phyloP scores from a whole-genome alignment of 1,140 invertebrate genomes.

The Papilio aristodemus region DNA sequence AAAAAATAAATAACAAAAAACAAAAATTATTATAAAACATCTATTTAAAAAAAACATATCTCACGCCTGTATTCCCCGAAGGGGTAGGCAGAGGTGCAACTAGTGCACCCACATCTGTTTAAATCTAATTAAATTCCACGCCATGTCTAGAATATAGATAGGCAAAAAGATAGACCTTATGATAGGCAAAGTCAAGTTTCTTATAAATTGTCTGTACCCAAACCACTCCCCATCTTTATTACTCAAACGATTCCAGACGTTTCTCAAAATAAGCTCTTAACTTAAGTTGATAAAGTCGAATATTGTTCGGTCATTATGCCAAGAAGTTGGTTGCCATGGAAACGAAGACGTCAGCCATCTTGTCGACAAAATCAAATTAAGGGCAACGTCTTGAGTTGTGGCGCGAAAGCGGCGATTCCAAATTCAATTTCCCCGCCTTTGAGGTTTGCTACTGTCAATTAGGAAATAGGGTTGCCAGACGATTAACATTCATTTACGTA shows the following conservation, averaged over 20 bases:
- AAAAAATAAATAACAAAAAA: not conserved
- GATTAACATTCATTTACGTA: constrained; percentile 12
- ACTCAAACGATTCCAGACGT: constrained; percentile 28
- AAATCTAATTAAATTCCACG: not conserved
- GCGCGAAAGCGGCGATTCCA: constrained; percentile 57
- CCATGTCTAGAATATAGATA: not conserved
- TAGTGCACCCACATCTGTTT: too few relatives aligned
- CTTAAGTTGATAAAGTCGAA: constrained; percentile 38
- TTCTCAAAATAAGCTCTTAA: constrained; percentile 43
- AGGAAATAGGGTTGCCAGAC: constrained; percentile 35
- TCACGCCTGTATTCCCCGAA: too few relatives aligned
- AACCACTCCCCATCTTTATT: constrained; percentile 36
- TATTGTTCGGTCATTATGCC: constrained; percentile 37
- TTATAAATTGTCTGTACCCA: constrained; percentile 14
- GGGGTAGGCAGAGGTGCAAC: too few relatives aligned
- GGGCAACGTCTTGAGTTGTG: constrained; percentile 68
- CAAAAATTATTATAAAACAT: too few relatives aligned
- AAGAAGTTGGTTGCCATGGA: constrained; percentile 61
- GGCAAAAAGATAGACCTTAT: not conserved
- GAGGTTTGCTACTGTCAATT: constrained; percentile 59
- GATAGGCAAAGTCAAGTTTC: constrained; percentile 3
- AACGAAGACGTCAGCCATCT: constrained; percentile 67
- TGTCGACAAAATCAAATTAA: constrained; percentile 62
- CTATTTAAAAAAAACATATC: too few relatives aligned
- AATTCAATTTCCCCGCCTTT: constrained; percentile 65